Evolutionary conservation across 2,888 invertebrate species (phyloP).

Genomic region (Bhutanitis thaidina): DNA sequence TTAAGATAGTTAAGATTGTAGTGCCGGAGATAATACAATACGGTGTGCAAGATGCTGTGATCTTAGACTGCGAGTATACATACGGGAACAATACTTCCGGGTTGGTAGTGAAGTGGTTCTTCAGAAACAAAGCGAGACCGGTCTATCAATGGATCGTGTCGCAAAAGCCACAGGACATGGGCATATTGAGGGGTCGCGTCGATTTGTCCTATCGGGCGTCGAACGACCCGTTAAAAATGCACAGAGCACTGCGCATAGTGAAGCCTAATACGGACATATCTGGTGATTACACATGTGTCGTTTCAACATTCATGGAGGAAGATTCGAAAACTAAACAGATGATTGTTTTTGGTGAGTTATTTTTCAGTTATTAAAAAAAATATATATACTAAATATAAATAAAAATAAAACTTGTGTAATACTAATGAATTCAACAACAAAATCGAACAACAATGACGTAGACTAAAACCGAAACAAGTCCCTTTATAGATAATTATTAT

Average conservation of each 20-base stretch:
- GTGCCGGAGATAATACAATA: conserved; percentile 82
- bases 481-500: too few relatives aligned
- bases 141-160: conserved; percentile 90
- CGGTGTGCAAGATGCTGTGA: conserved; percentile 80
- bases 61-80: conserved; percentile 87
- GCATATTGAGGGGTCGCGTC: conserved; percentile 74
- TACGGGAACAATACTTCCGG: conserved; percentile 82
- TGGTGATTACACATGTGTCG: conserved; percentile 87
- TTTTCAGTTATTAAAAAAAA: neutral
- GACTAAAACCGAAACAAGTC: too few relatives aligned
- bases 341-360: conserved; percentile 83
- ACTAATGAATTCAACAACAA: too few relatives aligned
- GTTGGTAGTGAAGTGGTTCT: conserved; percentile 88
- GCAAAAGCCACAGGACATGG: conserved; percentile 83
- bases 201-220: conserved; percentile 84
- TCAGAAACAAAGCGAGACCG: conserved; percentile 82
- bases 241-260: conserved; percentile 85
- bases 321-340: conserved; percentile 83
- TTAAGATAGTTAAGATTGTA: conserved; percentile 81
- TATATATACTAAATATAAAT: too few relatives aligned
- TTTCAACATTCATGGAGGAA: conserved; percentile 85
- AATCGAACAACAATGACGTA: too few relatives aligned
- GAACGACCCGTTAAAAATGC: conserved; percentile 83
- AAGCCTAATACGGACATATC: conserved; percentile 86
- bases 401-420: too few relatives aligned